These are phyloP conservation scores for Brachymystax lenok DNA, from an alignment of 2,797 vertebrate genomes.

Conservation along the genomic window DNA sequence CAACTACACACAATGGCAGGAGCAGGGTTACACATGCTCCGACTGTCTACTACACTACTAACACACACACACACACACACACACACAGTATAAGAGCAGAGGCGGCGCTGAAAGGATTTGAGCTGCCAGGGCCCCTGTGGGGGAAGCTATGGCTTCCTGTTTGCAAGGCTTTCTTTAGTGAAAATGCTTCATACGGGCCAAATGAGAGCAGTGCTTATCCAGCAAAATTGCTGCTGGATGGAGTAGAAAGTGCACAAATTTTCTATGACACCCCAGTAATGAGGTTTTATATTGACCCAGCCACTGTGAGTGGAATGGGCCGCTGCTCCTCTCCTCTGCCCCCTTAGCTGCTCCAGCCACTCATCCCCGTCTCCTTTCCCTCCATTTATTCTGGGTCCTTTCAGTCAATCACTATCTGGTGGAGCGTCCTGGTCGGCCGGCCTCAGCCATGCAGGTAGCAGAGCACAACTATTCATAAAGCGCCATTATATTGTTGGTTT, in stretches of 20 bases:
- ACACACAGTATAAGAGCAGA: constrained; percentile 48
- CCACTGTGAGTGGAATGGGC: constrained; percentile 68
- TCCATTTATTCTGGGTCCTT: constrained; percentile 41
- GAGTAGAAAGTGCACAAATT: constrained; percentile 88
- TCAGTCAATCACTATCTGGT: not conserved
- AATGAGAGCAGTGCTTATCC: constrained; percentile 85
- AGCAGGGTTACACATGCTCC: constrained; percentile 1
- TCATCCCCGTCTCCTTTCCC: constrained; percentile 58
- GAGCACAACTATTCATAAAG: constrained; percentile 63
- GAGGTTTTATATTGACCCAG: constrained; percentile 87
- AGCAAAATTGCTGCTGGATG: constrained; percentile 87
- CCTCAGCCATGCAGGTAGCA: constrained; percentile 53
- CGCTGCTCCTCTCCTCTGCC: constrained; percentile 37
- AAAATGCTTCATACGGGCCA: constrained; percentile 74
- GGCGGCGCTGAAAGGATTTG: constrained; percentile 53
- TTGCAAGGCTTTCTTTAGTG: constrained; percentile 67
- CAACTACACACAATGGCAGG: constrained; percentile 4
- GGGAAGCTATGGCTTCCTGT: constrained; percentile 63
- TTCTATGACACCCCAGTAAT: constrained; percentile 86
- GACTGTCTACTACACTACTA: constrained; percentile 11
- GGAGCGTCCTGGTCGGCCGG: constrained; percentile 23
- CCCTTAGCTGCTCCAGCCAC: constrained; percentile 42
- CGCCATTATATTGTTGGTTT: constrained; percentile 58
- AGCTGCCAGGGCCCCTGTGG: constrained; percentile 47
- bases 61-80: constrained; percentile 8